Conservation (phyloP, 2,113 vertebrate species). For the Cyphomyrus plagiostoma region DNA sequence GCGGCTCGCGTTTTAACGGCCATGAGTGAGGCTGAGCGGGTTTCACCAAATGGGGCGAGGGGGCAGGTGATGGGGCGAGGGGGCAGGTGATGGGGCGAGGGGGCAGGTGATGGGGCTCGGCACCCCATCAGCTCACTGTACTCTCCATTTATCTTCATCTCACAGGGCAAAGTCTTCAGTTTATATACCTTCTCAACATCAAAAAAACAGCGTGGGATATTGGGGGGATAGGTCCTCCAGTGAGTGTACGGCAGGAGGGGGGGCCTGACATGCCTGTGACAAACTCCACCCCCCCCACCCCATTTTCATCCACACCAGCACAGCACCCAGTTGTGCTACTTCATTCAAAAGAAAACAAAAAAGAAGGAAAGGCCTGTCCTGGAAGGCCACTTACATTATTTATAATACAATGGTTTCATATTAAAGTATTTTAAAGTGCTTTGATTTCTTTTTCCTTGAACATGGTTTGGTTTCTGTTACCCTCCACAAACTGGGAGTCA, state of each 20-base stretch:
- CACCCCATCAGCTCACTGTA: constrained; percentile 78
- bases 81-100: too few species aligned
- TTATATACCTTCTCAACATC: constrained; percentile 97
- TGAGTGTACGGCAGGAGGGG: constrained; percentile 47
- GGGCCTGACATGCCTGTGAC: constrained; percentile 32
- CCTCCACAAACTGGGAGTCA: not conserved
- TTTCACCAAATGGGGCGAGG: not conserved
- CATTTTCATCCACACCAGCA: not conserved
- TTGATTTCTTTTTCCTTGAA: not conserved
- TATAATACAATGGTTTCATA: constrained; percentile 31
- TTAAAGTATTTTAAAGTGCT: constrained; percentile 22
- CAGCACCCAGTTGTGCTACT: not conserved
- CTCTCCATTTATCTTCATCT: constrained; percentile 98
- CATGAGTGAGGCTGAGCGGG: constrained; percentile 5
- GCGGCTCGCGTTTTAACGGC: constrained; percentile 1
- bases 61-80: constrained; percentile 8
- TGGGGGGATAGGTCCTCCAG: constrained; percentile 65
- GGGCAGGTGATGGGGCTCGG: constrained; percentile 41
- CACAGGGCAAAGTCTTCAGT: constrained; percentile 92
- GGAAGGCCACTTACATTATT: not conserved
- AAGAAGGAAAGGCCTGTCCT: not conserved
- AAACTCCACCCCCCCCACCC: not conserved
- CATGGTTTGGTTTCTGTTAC: not conserved
- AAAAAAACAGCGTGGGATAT: constrained; percentile 78
- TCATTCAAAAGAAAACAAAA: not conserved